Evolutionary conservation across 2,797 vertebrate genomes (phyloP).

Genomic region (Aratinga solstitialis): DNA sequence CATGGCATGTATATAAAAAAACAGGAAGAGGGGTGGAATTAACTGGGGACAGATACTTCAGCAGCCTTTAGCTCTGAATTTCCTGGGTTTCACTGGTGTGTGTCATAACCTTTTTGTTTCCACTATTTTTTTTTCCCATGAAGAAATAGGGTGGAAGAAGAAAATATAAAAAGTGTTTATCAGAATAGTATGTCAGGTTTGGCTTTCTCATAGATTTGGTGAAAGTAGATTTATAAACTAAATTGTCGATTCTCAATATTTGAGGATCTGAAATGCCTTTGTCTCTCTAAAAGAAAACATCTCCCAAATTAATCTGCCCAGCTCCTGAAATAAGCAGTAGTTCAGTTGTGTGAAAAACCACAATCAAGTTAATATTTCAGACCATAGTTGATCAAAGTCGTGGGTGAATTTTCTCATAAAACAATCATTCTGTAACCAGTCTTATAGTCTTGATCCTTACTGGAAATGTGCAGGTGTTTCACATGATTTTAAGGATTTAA

Average conservation of each 20-base stretch:
- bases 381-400: neutral
- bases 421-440: neutral
- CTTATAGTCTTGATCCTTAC: neutral
- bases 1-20: neutral
- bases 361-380: neutral
- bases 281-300: neutral
- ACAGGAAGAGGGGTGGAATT: slow-evolving; percentile 12
- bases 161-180: neutral
- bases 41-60: slow-evolving; percentile 10
- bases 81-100: neutral
- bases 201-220: neutral
- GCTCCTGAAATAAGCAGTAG: neutral
- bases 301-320: neutral
- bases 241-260: neutral
- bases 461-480: neutral
- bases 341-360: neutral
- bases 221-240: neutral
- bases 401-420: neutral
- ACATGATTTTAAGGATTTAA: neutral
- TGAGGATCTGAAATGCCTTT: neutral
- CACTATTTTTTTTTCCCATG: neutral
- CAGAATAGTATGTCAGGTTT: neutral
- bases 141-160: neutral
- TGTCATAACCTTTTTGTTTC: neutral
- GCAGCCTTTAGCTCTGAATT: neutral